Evolutionary conservation across 2,888 invertebrate species (phyloP).

Genomic region (Seira ritae): DNA sequence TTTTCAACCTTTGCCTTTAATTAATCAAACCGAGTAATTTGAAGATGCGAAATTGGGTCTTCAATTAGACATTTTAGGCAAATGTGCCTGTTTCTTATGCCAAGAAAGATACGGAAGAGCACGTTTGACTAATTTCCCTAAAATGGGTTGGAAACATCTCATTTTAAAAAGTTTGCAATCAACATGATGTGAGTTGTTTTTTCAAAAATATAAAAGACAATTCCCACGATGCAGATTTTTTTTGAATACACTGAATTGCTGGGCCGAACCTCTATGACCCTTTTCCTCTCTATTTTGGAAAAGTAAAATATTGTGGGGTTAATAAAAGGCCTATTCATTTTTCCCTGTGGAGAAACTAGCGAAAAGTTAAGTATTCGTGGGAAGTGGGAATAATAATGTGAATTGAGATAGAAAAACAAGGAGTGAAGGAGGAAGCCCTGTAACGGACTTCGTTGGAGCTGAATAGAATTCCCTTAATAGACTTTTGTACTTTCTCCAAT

Average conservation of each 20-base stretch:
- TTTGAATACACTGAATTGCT: not conserved
- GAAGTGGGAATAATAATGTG: not conserved
- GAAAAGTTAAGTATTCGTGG: not conserved
- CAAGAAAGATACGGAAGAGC: no score
- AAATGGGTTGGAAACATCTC: no score
- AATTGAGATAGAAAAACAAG: slow-evolving; percentile 13
- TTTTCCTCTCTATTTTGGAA: not conserved
- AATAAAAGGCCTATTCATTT: slow-evolving; percentile 4
- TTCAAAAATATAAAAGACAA: not conserved
- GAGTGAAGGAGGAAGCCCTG: not conserved
- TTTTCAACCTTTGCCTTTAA: no score
- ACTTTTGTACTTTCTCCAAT: slow-evolving; percentile 40
- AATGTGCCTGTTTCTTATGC: no score
- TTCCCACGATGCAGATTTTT: not conserved
- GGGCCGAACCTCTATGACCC: not conserved
- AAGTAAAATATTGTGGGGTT: not conserved
- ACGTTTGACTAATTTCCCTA: no score
- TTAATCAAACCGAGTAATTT: no score
- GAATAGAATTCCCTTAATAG: slow-evolving; percentile 53
- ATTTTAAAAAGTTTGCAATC: no score
- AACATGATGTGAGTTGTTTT: not conserved
- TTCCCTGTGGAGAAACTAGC: slow-evolving; percentile 32
- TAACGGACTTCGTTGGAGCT: slow-evolving; percentile 22
- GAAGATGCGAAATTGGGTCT: no score
- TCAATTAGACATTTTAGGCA: no score